Base-by-base conservation (phyloP, 2,888 invertebrate species). In the Isoperla grammatica region DNA sequence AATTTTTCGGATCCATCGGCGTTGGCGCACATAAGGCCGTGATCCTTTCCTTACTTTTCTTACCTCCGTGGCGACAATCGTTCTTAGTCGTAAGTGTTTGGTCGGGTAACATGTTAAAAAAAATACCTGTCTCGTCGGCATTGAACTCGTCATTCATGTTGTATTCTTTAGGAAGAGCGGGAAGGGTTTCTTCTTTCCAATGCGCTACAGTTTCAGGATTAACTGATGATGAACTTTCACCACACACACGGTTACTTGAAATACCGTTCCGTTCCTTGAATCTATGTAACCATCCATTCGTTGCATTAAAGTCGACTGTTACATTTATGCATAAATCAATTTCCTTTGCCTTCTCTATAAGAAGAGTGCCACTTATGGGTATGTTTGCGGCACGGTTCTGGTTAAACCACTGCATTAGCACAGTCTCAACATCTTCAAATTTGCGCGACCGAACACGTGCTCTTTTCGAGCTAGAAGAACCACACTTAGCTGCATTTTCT, bases 31-130 rank as follows among this genome's bases (percentile, higher is more conserved):
- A 50, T 59, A 69, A 61, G 20, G 67, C 57, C 5, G 68, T 70
- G 5, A 69, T 55, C 42, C 67, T 60, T 43, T 69, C 66, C 62
- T 69, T 70, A 2, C 64, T 62, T 20, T 66, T 29, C 62, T 69
- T 69, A n/a, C 68, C 69, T 50, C 67, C 68, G 13, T 50, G 15
- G 57, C 67, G 70, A 60, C 65, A 65, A 53, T 69, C 67, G 46
- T 53, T 57, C 66, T 67, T 69, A 6, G 68, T 6, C 35, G 54
- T 12, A 12, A 17, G 49, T 11, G 55, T 56, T 56, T 22, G 19
- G 46, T 67, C 58, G 19, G 69, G 68, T 54, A 69, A 60, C 37
- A 65, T 65, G 53, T 66, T 60, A 59, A 68, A 69, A 64, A 69
- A 69, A 6, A 70, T 57, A 3, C 65, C 67, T 45, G 65, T 69